These are phyloP conservation scores for Acrossocheilus fasciatus DNA, from an alignment of 2,797 vertebrate genomes.

Conservation along the genomic window DNA sequence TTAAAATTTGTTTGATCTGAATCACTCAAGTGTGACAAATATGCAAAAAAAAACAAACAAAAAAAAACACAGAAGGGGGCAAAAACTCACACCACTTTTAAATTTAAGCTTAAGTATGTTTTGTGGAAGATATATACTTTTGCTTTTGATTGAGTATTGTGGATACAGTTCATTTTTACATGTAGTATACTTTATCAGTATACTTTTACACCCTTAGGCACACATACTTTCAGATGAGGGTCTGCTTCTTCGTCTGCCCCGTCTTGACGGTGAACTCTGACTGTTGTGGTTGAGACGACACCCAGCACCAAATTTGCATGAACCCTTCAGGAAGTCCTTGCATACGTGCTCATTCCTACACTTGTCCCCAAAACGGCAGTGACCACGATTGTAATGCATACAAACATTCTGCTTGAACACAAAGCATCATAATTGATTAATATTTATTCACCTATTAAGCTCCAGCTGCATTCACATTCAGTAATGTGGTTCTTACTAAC, in stretches of 20 bases:
- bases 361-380: conserved; percentile 59
- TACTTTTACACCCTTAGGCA: neutral
- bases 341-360: conserved; percentile 72
- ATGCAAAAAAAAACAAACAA: too few relatives aligned
- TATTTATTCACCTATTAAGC: neutral
- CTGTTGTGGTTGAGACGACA: conserved; percentile 69
- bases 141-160: neutral
- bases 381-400: conserved; percentile 69
- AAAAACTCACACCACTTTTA: too few relatives aligned
- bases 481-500: neutral
- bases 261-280: accelerated
- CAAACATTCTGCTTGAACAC: conserved; percentile 55
- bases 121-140: neutral
- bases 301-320: conserved; percentile 62
- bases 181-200: neutral
- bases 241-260: neutral
- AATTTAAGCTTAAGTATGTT: neutral
- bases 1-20: too few relatives aligned
- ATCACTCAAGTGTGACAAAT: too few relatives aligned
- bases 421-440: neutral
- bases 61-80: too few relatives aligned
- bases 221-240: conserved; percentile 43
- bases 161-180: neutral
- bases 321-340: conserved; percentile 64
- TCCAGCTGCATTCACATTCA: neutral